Conservation (phyloP, 2,113 vertebrate genomes). For the Seriola quinqueradiata region DNA sequence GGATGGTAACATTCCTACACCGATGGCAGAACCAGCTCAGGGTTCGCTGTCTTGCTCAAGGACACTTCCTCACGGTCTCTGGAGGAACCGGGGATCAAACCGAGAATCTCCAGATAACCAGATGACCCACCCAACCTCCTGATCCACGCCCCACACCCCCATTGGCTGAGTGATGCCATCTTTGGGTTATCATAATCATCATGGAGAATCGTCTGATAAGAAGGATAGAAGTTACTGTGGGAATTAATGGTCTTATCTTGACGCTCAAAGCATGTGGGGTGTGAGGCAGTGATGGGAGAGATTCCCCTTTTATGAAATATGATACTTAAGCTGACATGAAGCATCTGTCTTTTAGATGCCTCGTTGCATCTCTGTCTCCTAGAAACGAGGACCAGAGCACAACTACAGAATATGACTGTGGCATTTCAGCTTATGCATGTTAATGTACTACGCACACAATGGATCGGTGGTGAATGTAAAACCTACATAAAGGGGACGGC, state of each 20-base stretch:
- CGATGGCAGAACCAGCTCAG: no score
- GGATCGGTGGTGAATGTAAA: neutral
- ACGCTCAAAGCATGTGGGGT: neutral
- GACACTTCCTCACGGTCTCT: no score
- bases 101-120: no score
- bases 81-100: no score
- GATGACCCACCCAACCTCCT: no score
- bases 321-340: neutral
- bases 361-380: neutral
- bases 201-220: constrained; percentile 20
- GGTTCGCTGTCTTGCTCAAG: no score
- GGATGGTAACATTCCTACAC: no score
- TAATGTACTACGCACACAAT: neutral
- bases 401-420: neutral
- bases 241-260: constrained; percentile 13
- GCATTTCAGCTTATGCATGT: neutral
- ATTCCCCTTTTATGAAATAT: neutral
- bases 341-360: neutral
- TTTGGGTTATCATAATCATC: neutral
- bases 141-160: no score
- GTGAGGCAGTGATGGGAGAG: neutral
- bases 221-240: neutral
- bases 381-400: neutral
- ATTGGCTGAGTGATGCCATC: no score
- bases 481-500: neutral